A percentile compares a stretch with the other conserved stretches of the same genome.
phyloP scores from a whole-genome alignment of 2,113 vertebrate genomes.

The Neopipo cinnamomea region DNA sequence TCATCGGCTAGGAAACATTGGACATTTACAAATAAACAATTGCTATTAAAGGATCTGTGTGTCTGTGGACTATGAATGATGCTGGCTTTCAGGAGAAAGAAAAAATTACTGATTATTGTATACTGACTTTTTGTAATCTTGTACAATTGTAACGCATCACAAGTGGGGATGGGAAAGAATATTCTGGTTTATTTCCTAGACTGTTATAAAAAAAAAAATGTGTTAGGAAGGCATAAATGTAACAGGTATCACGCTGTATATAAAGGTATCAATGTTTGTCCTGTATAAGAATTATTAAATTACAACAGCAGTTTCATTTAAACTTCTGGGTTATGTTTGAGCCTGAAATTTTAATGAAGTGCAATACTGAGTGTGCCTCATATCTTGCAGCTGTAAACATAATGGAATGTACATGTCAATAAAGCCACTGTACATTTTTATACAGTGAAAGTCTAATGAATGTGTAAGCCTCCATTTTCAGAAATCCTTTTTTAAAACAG shows the following conservation, averaged over 20 bases:
- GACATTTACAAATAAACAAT: conserved; percentile 85
- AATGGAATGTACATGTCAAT: conserved; percentile 99
- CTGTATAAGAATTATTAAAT: conserved; percentile 97
- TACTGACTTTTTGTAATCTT: conserved; percentile 95
- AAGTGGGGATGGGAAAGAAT: conserved; percentile 82
- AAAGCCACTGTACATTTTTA: conserved; percentile 99
- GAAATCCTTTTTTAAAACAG: neutral
- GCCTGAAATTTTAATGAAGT: conserved; percentile 99
- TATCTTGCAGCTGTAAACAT: conserved; percentile 98
- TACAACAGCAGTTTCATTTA: conserved; percentile 97
- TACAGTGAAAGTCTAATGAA: conserved; percentile 88
- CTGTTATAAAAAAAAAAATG: conserved; percentile 87
- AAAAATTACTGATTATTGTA: conserved; percentile 84
- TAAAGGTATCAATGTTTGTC: conserved; percentile 98
- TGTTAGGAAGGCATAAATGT: conserved; percentile 91
- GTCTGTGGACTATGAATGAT: conserved; percentile 81
- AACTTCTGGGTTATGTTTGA: conserved; percentile 99
- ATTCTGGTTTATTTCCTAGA: conserved; percentile 86
- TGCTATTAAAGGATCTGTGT: conserved; percentile 77
- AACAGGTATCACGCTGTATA: conserved; percentile 97
- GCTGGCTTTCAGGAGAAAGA: conserved; percentile 72
- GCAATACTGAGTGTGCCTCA: conserved; percentile 99
- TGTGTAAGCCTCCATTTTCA: conserved; percentile 35
- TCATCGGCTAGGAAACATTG: conserved; percentile 89
- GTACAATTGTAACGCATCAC: conserved; percentile 94